Percentiles rank a stretch among this genome's conserved stretches.
These are phyloP conservation scores for Ascaphus truei DNA, from an alignment of 2,113 vertebrate species.

Conservation along the genomic window DNA sequence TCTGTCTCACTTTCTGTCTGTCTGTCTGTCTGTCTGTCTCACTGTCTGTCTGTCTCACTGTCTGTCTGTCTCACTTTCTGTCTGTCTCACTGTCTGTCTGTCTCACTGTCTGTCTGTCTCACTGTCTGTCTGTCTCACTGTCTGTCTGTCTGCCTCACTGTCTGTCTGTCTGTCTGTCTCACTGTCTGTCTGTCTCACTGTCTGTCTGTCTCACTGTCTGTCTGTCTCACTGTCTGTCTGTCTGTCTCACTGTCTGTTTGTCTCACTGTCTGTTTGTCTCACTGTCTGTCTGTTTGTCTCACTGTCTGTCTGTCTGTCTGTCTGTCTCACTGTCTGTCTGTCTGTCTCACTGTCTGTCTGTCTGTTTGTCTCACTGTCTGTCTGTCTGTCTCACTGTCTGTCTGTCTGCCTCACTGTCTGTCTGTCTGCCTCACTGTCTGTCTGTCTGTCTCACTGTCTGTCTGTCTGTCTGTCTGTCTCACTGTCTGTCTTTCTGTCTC, in stretches of 20 bases:
- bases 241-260: background rate
- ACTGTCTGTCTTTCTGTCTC: too few species aligned
- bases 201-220: background rate
- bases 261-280: background rate
- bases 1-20: too few species aligned
- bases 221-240: background rate
- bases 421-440: too few species aligned
- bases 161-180: background rate
- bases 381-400: background rate
- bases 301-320: background rate
- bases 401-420: too few species aligned
- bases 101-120: background rate
- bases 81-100: background rate
- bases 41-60: background rate
- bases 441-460: too few species aligned
- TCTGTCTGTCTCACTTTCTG: background rate
- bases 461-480: too few species aligned
- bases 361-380: background rate
- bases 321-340: background rate
- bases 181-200: background rate
- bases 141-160: background rate
- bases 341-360: constrained; percentile 29
- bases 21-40: background rate
- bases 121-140: background rate
- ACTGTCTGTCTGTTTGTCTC: background rate